Percentiles rank a stretch among this genome's conserved stretches.
These are phyloP conservation scores for Electrona antarctica DNA, from an alignment of 2,113 vertebrate species.

Conservation along the genomic window DNA sequence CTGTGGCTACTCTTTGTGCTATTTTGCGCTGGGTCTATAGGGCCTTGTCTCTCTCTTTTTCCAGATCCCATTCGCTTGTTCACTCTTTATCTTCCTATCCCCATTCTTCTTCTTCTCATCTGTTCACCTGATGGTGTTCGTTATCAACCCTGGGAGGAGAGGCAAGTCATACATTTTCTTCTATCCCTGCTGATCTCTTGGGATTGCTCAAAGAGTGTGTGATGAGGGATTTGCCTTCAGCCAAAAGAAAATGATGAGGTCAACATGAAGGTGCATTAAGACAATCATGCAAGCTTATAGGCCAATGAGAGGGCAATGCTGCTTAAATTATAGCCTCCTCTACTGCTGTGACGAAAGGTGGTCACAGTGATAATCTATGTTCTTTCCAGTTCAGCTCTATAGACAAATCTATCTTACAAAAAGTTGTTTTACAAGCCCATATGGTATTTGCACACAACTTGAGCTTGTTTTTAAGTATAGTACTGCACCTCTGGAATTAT, in stretches of 20 bases:
- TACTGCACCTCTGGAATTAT: too few relatives aligned
- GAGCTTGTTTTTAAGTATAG: too few relatives aligned
- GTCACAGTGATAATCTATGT: neutral
- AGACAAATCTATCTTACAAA: too few relatives aligned
- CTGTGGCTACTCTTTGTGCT: too few relatives aligned
- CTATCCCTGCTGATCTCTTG: conserved; percentile 32
- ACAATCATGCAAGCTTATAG: conserved; percentile 14
- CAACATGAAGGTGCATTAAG: conserved; percentile 17
- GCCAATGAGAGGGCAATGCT: too few relatives aligned
- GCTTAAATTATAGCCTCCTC: neutral
- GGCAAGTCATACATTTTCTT: conserved; percentile 43
- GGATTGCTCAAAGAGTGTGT: conserved; percentile 26
- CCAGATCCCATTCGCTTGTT: neutral
- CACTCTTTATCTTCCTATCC: neutral
- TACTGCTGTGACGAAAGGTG: conserved; percentile 2
- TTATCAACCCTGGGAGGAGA: conserved; percentile 12
- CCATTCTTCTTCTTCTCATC: neutral
- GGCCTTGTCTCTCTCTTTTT: conserved; percentile 1
- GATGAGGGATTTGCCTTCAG: conserved; percentile 28
- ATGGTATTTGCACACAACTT: too few relatives aligned
- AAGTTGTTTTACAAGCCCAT: too few relatives aligned
- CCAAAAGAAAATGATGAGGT: conserved; percentile 41
- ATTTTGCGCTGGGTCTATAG: neutral
- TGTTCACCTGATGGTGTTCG: conserved; percentile 12
- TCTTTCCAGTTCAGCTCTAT: neutral